Base-by-base conservation (phyloP, 2,797 vertebrate genomes). In the Sebastes aleutianus region DNA sequence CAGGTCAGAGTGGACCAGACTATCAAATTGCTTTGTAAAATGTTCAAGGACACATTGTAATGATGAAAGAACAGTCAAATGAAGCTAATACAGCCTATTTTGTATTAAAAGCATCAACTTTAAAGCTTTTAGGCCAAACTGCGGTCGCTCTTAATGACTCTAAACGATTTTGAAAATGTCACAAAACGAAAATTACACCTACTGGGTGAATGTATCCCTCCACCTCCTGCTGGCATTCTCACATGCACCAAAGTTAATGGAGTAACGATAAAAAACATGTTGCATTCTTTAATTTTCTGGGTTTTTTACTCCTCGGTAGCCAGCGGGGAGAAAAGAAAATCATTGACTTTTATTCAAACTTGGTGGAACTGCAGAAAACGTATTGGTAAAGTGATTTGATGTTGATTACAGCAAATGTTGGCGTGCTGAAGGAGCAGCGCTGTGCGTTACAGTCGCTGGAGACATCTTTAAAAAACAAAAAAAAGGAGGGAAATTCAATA, bases 211-310 rank as follows among this genome's bases (percentile, higher is more conserved):
- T 4, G 71, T 16, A 4, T 64, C 22, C 29, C 59, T 64, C 62
- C 20, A 9, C 36, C 31, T 69, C 54, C 36, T 27, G 16, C 69
- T 69, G 61, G 56, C 73, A 73, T 72, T 84, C 58, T 75, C 34
- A 73, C 54, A 29, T 6, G 47, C 43, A 62, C 34, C 14, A 13
- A 58, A 82, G 72, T 79, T 79, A 87, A 91, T 81, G 84, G 81
- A 78, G 74, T 29, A 64, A 78, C 85, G 65, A 64, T 26, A 82
- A 22, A 82, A 22, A 65, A 78, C 39, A 32, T 36, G 62, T 78
- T 24, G 76, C 27, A 31, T 62, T 79, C 24, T 85, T 85, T 80
- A 64, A 87, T 91, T 88, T 85, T 83, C 79, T 74, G 58, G 6
- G 27, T 57, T 87, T 85, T 80, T 80, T 75, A 74, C 82, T 75